Conservation (phyloP, 1,140 invertebrate genomes). For the Antheraea pernyi region DNA sequence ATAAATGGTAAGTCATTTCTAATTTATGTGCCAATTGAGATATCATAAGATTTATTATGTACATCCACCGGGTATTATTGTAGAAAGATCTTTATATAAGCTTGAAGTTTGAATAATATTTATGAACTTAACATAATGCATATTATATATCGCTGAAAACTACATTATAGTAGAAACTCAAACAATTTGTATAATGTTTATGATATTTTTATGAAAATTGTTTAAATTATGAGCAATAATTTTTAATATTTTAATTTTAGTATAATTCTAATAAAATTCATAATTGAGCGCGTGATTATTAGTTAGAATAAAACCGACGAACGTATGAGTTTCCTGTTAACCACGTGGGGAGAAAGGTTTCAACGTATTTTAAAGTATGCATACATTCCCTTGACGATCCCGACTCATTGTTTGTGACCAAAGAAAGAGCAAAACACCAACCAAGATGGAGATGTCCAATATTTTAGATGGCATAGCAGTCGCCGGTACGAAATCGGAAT, state of each 20-base stretch:
- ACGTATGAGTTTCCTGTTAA: slow-evolving; percentile 19
- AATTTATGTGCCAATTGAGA: no score
- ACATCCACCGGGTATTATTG: not conserved
- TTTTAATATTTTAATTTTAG: no score
- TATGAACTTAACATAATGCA: no score
- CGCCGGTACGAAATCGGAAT: slow-evolving; percentile 70
- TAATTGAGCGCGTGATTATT: not conserved
- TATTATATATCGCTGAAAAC: no score
- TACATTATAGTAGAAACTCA: no score
- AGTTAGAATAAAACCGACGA: not conserved
- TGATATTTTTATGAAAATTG: no score
- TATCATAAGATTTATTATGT: no score
- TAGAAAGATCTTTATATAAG: not conserved
- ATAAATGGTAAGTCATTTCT: no score
- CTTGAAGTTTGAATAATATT: no score
- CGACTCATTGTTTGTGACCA: slow-evolving; percentile 70
- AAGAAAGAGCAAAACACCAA: slow-evolving; percentile 72
- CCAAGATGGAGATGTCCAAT: slow-evolving; percentile 77
- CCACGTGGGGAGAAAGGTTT: slow-evolving; percentile 34
- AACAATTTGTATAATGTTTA: no score
- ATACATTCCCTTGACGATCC: slow-evolving; percentile 71
- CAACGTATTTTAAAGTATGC: slow-evolving; percentile 64
- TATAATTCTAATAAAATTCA: no score
- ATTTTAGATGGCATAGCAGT: slow-evolving; percentile 78
- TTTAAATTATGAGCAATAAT: no score